Percentiles rank a stretch among this genome's conserved stretches.
phyloP scores from a whole-genome alignment of 2,797 vertebrate species.

The Carapus acus region DNA sequence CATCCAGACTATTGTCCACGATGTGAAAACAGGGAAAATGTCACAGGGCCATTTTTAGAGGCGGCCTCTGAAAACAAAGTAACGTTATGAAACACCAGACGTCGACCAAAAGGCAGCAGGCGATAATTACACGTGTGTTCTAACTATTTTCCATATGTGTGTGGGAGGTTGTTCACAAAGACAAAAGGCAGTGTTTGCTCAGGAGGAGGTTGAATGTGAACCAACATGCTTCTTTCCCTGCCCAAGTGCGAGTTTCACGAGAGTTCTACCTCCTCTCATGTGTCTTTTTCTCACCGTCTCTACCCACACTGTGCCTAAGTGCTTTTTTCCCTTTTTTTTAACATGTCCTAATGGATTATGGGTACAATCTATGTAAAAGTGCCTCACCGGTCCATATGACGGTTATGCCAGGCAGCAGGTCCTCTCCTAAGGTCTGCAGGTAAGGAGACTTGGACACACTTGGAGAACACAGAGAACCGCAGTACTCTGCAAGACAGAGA shows the following conservation, averaged over 20 bases:
- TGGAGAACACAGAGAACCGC: constrained; percentile 79
- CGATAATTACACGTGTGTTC: constrained; percentile 7
- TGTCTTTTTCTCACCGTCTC: no score
- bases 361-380: no score
- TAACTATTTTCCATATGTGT: constrained; percentile 22
- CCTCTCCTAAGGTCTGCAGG: constrained; percentile 77
- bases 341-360: no score
- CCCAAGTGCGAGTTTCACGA: no score
- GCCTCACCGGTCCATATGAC: constrained; percentile 82
- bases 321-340: no score
- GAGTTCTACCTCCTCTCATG: no score
- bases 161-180: constrained; percentile 30
- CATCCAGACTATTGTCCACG: no score
- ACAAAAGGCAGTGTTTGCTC: constrained; percentile 10
- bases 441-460: constrained; percentile 78
- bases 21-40: no score
- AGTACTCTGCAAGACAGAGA: constrained; percentile 72
- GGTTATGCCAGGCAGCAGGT: constrained; percentile 75
- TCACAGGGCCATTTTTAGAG: not conserved
- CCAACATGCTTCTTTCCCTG: constrained; percentile 1
- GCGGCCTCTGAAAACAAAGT: not conserved
- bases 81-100: not conserved
- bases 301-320: no score
- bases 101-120: constrained; percentile 3
- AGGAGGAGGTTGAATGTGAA: constrained; percentile 23